Conservation (phyloP, 2,888 invertebrate genomes). For the Congeria kusceri region DNA sequence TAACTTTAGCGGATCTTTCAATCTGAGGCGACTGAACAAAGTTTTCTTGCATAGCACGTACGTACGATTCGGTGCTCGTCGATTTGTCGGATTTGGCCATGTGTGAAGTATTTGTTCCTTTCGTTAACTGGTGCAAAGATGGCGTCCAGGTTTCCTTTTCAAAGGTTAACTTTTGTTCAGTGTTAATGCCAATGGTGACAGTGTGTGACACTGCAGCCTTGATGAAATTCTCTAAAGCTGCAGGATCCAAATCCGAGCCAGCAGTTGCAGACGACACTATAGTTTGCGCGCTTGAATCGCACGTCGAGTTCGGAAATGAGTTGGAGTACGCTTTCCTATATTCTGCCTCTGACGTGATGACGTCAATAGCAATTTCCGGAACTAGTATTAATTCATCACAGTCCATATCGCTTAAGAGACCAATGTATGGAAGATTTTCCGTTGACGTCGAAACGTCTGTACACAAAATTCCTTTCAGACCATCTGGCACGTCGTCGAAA, state of each 20-base stretch:
- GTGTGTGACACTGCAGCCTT: conserved; percentile 54
- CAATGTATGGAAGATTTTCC: conserved; percentile 80
- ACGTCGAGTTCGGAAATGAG: conserved; percentile 67
- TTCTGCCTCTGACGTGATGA: conserved; percentile 67
- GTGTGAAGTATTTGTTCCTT: conserved; percentile 78
- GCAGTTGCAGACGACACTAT: conserved; percentile 52
- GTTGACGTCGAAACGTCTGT: conserved; percentile 79
- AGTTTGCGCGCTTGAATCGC: conserved; percentile 76
- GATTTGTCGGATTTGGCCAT: conserved; percentile 76
- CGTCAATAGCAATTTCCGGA: conserved; percentile 67
- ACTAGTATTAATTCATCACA: conserved; percentile 80
- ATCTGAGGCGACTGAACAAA: conserved; percentile 43
- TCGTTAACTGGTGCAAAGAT: conserved; percentile 71
- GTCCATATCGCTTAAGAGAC: conserved; percentile 80
- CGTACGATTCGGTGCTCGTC: conserved; percentile 71
- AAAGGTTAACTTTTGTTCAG: conserved; percentile 73
- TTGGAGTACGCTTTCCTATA: conserved; percentile 73
- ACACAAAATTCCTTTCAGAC: conserved; percentile 54
- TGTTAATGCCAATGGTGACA: conserved; percentile 76
- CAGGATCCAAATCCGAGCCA: conserved; percentile 41
- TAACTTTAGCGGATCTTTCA: conserved; percentile 38
- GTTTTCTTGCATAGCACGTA: conserved; percentile 59
- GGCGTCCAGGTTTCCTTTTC: conserved; percentile 80
- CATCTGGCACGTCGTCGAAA: conserved; percentile 60
- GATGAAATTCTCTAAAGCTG: conserved; percentile 30